Conservation (phyloP, 2,113 vertebrate genomes). For the Micronycteris hirsuta region DNA sequence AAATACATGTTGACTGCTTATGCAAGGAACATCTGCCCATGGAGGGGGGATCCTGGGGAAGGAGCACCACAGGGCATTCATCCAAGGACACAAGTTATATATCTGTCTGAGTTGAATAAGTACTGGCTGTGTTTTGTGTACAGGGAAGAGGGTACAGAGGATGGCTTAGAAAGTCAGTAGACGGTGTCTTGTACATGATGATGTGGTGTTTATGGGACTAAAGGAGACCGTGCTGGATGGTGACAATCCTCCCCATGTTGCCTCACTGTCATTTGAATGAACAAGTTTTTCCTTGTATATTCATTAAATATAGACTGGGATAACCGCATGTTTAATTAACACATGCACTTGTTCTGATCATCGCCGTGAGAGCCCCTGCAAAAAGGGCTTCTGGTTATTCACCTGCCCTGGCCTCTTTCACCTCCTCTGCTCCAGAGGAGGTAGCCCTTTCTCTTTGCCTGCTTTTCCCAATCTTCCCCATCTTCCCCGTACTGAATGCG, state of each 20-base stretch:
- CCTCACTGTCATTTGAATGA: background rate
- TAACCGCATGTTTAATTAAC: background rate
- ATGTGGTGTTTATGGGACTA: background rate
- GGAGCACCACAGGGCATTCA: background rate
- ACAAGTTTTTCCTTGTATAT: background rate
- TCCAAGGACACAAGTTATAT: background rate
- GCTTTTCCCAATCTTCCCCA: background rate
- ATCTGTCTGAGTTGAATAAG: background rate
- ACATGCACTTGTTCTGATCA: background rate
- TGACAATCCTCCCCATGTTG: background rate
- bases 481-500: background rate
- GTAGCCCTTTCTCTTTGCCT: background rate
- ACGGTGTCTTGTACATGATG: background rate
- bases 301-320: background rate
- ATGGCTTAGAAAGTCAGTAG: background rate
- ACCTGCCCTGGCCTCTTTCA: background rate
- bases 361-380: background rate
- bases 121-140: background rate
- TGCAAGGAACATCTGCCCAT: background rate
- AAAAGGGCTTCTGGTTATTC: background rate
- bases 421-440: background rate
- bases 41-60: background rate
- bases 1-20: background rate
- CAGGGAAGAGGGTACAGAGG: background rate
- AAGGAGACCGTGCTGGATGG: background rate